A percentile compares a stretch with the other conserved stretches of the same genome.
Evolutionary conservation across 2,888 invertebrate species (phyloP).

Genomic region (Stenodera caucasica): DNA sequence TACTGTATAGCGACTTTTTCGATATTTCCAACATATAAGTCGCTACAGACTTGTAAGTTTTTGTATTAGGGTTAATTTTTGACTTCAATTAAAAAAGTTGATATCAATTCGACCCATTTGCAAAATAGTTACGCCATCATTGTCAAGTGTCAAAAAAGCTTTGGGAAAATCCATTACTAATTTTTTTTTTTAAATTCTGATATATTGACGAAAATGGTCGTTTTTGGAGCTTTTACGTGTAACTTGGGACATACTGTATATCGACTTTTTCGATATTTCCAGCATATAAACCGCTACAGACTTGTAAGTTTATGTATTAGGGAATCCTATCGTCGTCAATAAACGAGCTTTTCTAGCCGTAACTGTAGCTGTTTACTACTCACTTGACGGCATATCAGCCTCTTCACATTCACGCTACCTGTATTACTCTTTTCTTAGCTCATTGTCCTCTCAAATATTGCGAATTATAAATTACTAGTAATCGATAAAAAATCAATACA

Average conservation of each 20-base stretch:
- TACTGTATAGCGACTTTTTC: neutral
- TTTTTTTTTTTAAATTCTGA: too few species aligned
- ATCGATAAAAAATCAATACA: neutral
- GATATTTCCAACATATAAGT: neutral
- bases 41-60: conserved; percentile 9
- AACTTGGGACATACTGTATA: too few species aligned
- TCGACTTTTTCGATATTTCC: neutral
- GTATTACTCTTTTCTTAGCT: too few species aligned
- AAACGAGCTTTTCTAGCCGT: conserved; percentile 29
- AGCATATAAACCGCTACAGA: conserved; percentile 4
- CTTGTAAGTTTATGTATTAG: conserved; percentile 7
- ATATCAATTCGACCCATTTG: too few species aligned
- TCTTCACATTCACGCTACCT: conserved; percentile 33
- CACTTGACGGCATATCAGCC: conserved; percentile 28
- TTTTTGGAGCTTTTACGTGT: too few species aligned
- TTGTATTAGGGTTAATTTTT: conserved; percentile 5
- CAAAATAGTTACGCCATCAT: too few species aligned
- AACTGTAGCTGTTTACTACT: conserved; percentile 27
- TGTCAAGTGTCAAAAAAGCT: too few species aligned
- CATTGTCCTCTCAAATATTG: conserved; percentile 29
- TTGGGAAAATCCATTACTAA: too few species aligned
- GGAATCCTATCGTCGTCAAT: conserved; percentile 20
- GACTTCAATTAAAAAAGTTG: too few species aligned
- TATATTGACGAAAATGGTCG: too few species aligned
- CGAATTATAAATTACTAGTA: neutral